Base-by-base conservation (phyloP, 2,797 vertebrate genomes). In the Sphaeramia orbicularis region DNA sequence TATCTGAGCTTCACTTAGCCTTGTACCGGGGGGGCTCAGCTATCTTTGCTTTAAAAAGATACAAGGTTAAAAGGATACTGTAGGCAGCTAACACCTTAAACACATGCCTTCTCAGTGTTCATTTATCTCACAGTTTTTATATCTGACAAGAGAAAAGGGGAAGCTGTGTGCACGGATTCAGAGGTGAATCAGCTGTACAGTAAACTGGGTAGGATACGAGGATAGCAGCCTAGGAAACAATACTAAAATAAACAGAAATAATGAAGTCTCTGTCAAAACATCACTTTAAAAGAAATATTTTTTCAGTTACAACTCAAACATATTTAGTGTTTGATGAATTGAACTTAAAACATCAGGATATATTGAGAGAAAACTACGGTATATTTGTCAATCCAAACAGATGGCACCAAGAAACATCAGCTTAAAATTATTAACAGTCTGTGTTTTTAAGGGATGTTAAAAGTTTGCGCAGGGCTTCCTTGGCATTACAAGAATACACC, bases 131-230 rank as follows among this genome's bases (percentile, higher is more conserved):
- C 16, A 32, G 41, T 8, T 52, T 56, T 59, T 45, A 15, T 18
- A 13, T 24, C 24, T 40, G 21, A 43, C 41, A 64, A 51, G 1
- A 10, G 12, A 65, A 65, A 2, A 13, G 16, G 44, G 52, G 24
- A 48, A 9, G 21, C n/a, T 18, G 13, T 19, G 32, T 10, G 32
- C 7, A 42, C n/a, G 54, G 50, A 77, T 58, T 79, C 70, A 70
- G 64, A 65, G 59, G 35, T 60, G 49, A 74, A 53, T 61, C 16
- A 9, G 16, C 30, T 36, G 45, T 37, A 52, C 6, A 0, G 9
- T 48, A 12, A 40, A 36, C 9, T 16, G n/a, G 27, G 27, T 24
- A 16, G 43, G 68, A 54, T 70, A 52, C 24, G 48, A 69, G 63
- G 35, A 65, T 9, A 37, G 16, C 6, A 52, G 73, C 44, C 58